phyloP scores from a whole-genome alignment of 2,888 invertebrate species.

The Crocallis elinguaria region DNA sequence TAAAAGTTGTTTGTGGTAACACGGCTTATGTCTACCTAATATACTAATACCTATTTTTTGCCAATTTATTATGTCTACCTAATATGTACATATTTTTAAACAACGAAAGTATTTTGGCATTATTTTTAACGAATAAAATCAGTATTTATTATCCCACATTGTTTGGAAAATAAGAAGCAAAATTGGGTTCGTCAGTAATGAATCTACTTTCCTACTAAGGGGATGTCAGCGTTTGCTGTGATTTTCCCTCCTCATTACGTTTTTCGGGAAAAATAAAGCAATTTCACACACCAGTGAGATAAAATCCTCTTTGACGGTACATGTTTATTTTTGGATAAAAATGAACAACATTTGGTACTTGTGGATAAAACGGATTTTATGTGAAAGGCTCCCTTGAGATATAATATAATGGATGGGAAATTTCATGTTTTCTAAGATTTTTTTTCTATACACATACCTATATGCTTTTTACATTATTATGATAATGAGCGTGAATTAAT shows the following conservation, averaged over 20 bases:
- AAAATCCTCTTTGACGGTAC: constrained; percentile 8
- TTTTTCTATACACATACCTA: too few relatives aligned
- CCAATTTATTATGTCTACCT: too few relatives aligned
- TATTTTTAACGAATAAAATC: background rate
- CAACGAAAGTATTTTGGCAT: too few relatives aligned
- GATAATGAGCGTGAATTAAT: too few relatives aligned
- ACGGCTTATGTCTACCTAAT: too few relatives aligned
- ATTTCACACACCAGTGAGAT: constrained; percentile 24
- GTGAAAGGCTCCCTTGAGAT: constrained; percentile 6
- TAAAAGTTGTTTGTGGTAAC: too few relatives aligned
- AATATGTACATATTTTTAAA: too few relatives aligned
- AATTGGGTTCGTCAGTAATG: constrained; percentile 14
- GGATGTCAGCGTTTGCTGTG: constrained; percentile 4
- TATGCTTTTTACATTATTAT: too few relatives aligned
- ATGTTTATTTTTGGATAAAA: constrained; percentile 23
- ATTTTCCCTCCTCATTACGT: constrained; percentile 15
- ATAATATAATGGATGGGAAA: background rate
- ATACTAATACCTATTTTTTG: too few relatives aligned
- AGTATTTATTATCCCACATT: constrained; percentile 2
- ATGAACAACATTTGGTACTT: constrained; percentile 18
- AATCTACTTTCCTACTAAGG: constrained; percentile 3
- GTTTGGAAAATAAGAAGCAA: constrained; percentile 13
- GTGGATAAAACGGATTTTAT: constrained; percentile 16
- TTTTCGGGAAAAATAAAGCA: constrained; percentile 23
- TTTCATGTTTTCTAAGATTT: background rate